A percentile compares a stretch with the other conserved stretches of the same genome.
Evolutionary conservation across 2,797 vertebrate species (phyloP).

Genomic region (Dromococcyx pavoninus): DNA sequence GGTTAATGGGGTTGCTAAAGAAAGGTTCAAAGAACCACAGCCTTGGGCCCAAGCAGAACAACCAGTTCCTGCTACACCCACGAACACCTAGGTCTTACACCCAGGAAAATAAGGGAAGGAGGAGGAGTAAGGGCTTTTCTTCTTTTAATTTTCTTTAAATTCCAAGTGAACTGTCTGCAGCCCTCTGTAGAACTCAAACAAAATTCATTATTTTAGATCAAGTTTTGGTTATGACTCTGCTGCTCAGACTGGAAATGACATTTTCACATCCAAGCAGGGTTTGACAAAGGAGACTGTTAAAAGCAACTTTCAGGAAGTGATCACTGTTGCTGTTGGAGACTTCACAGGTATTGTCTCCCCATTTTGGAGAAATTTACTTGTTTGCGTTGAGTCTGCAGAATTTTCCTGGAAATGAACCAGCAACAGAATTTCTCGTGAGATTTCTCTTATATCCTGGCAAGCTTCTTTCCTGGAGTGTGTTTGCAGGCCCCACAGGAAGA

Average conservation of each 20-base stretch:
- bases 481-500: constrained; percentile 62
- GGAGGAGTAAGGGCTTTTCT: background rate
- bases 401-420: constrained; percentile 54
- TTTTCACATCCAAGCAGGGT: background rate
- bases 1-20: background rate
- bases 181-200: background rate
- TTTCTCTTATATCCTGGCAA: constrained; percentile 57
- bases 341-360: constrained; percentile 14
- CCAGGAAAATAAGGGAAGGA: background rate
- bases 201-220: background rate
- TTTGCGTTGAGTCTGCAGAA: constrained; percentile 6
- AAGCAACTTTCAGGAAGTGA: constrained; percentile 25
- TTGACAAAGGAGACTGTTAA: constrained; percentile 10
- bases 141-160: background rate
- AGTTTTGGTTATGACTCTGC: background rate
- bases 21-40: background rate
- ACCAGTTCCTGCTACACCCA: background rate
- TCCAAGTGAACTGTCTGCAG: background rate
- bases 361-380: constrained; percentile 5
- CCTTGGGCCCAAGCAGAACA: background rate
- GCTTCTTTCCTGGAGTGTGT: constrained; percentile 40
- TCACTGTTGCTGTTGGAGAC: constrained; percentile 16
- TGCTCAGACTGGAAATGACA: constrained; percentile 1
- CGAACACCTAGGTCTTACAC: background rate
- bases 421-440: constrained; percentile 52